Conservation (phyloP, 2,797 vertebrate species). For the Mus minutoides region DNA sequence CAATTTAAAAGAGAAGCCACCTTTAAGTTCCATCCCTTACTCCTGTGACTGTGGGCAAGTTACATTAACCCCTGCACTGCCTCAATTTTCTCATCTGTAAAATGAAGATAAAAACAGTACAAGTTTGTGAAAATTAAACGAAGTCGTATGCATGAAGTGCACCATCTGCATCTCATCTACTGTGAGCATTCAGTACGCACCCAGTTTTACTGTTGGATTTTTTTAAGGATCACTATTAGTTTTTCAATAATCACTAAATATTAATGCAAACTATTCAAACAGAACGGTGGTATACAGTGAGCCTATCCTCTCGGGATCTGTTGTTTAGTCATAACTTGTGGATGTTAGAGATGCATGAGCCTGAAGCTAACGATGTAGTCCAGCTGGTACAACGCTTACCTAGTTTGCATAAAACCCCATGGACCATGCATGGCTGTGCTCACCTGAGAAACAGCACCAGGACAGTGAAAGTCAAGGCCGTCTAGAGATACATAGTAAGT, state of each 20-base stretch:
- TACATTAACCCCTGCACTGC: neutral
- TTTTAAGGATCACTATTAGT: neutral
- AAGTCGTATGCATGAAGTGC: neutral
- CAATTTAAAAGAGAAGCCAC: neutral
- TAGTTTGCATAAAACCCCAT: neutral
- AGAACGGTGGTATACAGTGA: neutral
- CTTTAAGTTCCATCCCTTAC: neutral
- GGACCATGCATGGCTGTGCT: neutral
- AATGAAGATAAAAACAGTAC: neutral
- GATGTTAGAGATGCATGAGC: neutral
- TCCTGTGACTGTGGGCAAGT: neutral
- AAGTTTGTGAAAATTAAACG: neutral
- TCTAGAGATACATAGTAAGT: neutral
- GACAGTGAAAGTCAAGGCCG: neutral
- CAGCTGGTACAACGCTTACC: neutral
- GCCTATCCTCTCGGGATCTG: neutral
- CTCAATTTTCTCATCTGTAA: constrained; percentile 4
- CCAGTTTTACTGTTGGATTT: neutral
- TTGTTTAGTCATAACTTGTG: neutral
- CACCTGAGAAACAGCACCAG: neutral
- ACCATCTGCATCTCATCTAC: neutral
- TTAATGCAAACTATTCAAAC: neutral
- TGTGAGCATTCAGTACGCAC: neutral
- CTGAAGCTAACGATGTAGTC: neutral
- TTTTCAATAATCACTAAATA: neutral